Evolutionary conservation across 2,113 vertebrate species (phyloP).

Genomic region (Xyliphius kryptos): DNA sequence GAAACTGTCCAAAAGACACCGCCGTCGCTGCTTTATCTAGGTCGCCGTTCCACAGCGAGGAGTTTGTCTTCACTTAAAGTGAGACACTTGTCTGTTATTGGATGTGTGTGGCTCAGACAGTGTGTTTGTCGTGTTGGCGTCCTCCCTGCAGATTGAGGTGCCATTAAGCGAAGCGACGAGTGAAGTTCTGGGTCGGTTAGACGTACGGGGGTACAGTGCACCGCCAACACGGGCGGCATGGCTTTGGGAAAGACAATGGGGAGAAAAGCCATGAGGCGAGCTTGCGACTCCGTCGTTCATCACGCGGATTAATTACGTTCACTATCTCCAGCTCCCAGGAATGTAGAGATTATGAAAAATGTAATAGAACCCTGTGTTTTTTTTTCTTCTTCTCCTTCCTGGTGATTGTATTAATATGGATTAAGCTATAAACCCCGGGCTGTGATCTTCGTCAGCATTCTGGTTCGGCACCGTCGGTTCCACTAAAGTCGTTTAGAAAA

Average conservation of each 20-base stretch:
- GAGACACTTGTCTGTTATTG: no score
- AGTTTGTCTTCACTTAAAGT: no score
- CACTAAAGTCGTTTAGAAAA: conserved; percentile 27
- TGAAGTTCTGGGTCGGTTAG: no score
- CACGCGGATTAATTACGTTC: conserved; percentile 59
- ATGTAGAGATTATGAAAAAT: conserved; percentile 58
- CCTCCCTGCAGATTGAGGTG: no score
- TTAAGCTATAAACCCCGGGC: conserved; percentile 46
- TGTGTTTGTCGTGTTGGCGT: no score
- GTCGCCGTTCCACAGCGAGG: no score
- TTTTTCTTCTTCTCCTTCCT: conserved; percentile 14
- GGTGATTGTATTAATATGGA: conserved; percentile 46
- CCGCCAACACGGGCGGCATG: conserved; percentile 11
- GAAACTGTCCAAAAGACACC: no score
- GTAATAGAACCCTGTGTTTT: conserved; percentile 50
- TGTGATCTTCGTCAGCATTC: conserved; percentile 36
- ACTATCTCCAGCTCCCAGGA: conserved; percentile 60
- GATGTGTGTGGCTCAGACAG: no score
- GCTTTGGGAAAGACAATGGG: conserved; percentile 34
- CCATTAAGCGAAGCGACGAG: no score
- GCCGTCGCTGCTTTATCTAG: no score
- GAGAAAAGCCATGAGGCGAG: conserved; percentile 20
- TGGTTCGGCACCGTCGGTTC: conserved; percentile 29
- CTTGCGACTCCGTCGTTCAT: conserved; percentile 50
- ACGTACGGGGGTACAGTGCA: background rate